Evolutionary conservation across 2,113 vertebrate genomes (phyloP), one percentile per base, ranked within the genome.

Genomic region (Bubo blakistoni): DNA sequence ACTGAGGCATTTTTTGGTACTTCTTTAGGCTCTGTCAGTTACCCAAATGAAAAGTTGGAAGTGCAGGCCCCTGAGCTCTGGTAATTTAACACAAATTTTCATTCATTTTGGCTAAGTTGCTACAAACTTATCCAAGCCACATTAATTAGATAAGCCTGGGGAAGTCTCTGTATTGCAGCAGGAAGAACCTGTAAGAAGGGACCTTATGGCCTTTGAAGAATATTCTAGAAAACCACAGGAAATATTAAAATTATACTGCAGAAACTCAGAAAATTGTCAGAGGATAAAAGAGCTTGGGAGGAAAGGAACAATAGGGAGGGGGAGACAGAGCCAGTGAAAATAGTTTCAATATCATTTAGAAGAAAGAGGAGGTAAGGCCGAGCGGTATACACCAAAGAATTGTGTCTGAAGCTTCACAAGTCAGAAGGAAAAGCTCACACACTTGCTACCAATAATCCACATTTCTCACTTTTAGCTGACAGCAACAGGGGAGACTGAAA

Each of bases 201-300:
- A 84, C 52, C 57, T 91, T 69, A 44, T 1, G 20, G n/a, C 61
- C 82, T 94, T 87, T 72, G 58, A 84, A 89, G 79, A 81, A 81
- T 79, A 76, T 74, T 87, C 59, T 69, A 72, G 72, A 95, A 81
- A 90, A 73, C 40, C 32, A 42, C 55, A 58, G 85, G 74, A 88
- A 95, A 90, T 16, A 57, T 94, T 93, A 81, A 90, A 81, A 59
- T 88, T 42, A 46, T 40, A 91, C 47, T 1, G 5, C 36, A 85
- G 63, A 87, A 95, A 55, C 47, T 88, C 55, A 57, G 80, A 92
- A 93, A 94, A 92, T 82, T 91, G 76, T 85, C 44, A 66, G 58
- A 19, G 54, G 34, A n/a, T 30, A 77, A 76, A 80, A 61, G 51
- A 92, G 38, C 47, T 81, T 76, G 40, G 49, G 26, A 92, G 84